These are phyloP conservation scores for Pavo muticus DNA, from an alignment of 2,113 vertebrate genomes.

Conservation along the genomic window DNA sequence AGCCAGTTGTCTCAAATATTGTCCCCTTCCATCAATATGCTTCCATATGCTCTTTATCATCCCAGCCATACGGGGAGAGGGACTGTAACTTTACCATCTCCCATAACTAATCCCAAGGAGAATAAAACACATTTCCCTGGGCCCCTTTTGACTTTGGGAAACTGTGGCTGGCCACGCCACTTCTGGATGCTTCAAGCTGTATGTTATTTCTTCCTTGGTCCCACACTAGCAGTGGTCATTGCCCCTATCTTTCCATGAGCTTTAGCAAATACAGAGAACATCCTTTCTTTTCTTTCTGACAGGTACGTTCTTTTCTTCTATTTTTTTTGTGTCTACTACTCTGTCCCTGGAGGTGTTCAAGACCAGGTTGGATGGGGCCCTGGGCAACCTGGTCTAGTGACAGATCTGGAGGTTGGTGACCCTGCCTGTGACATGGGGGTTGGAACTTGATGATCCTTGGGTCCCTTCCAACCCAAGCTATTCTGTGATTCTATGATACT, in stretches of 20 bases:
- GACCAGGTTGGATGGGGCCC: no score
- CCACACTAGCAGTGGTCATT: neutral
- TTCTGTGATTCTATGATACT: neutral
- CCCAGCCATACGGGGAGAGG: neutral
- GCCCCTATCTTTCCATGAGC: neutral
- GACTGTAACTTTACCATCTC: neutral
- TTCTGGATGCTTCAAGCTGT: neutral
- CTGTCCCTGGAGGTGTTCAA: no score
- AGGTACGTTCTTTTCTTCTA: neutral
- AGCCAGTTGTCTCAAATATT: neutral
- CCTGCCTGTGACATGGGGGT: no score
- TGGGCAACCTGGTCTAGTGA: no score
- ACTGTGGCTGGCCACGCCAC: neutral
- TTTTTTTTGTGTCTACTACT: slow-evolving; percentile 18
- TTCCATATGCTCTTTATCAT: neutral
- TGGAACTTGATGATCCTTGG: no score
- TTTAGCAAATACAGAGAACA: neutral
- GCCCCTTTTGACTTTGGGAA: neutral
- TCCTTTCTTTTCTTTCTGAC: neutral
- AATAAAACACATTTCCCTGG: neutral
- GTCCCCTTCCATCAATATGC: neutral
- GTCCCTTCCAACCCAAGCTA: no score
- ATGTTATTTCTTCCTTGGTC: neutral
- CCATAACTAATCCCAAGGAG: neutral
- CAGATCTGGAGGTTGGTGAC: no score